Evolutionary conservation across 2,888 invertebrate genomes (phyloP).

Genomic region (Ectemnius lituratus): DNA sequence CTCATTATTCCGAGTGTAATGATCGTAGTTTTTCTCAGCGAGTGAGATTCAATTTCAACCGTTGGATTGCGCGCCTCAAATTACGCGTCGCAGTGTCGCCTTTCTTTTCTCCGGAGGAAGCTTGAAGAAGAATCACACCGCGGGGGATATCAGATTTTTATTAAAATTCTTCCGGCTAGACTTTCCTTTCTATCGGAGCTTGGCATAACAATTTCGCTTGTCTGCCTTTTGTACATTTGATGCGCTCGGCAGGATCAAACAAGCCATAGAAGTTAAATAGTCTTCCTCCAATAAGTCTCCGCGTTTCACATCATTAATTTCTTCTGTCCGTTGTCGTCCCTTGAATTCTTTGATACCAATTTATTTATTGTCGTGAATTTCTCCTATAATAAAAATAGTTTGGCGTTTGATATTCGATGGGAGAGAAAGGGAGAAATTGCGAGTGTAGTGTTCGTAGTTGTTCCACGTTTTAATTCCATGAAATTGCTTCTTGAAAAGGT

Average conservation of each 20-base stretch:
- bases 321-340: no score
- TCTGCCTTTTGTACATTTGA: slow-evolving; percentile 1
- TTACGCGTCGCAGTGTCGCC: slow-evolving; percentile 54
- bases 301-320: no score
- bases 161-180: slow-evolving; percentile 57
- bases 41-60: slow-evolving; percentile 54
- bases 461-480: background rate
- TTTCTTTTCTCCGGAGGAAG: slow-evolving; percentile 49
- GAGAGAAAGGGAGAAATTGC: no score
- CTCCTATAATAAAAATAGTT: no score
- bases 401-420: no score
- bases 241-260: background rate
- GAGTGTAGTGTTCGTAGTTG: no score
- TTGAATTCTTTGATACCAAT: no score
- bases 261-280: slow-evolving; percentile 6
- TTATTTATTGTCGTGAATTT: no score
- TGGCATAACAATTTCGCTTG: slow-evolving; percentile 32
- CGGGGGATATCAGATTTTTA: slow-evolving; percentile 60
- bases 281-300: no score
- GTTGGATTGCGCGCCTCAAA: slow-evolving; percentile 37
- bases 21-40: slow-evolving; percentile 17
- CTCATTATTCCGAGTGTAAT: slow-evolving; percentile 39
- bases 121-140: slow-evolving; percentile 19
- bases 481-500: background rate
- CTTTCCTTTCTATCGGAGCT: slow-evolving; percentile 26